Conservation (phyloP, 2,888 invertebrate genomes). For the Diogma glabrata region DNA sequence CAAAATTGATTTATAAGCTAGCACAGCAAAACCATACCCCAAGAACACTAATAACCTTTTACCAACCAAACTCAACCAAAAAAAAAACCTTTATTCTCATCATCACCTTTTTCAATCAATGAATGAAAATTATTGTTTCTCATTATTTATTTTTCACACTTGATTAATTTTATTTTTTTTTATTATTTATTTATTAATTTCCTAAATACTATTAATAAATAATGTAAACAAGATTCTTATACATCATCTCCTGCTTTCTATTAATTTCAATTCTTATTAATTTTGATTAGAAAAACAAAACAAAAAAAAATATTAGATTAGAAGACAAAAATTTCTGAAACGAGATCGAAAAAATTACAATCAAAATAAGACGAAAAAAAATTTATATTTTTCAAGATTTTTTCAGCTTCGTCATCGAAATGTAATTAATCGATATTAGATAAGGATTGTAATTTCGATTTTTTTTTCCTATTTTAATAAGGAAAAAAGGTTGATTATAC, state of each 20-base stretch:
- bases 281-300: background rate
- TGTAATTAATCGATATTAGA: conserved; percentile 9
- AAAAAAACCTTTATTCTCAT: too few species aligned
- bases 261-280: too few species aligned
- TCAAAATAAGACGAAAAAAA: background rate
- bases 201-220: conserved; percentile 9
- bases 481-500: conserved; percentile 7
- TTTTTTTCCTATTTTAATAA: background rate
- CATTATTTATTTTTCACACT: conserved; percentile 9
- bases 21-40: too few species aligned
- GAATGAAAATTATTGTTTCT: conserved; percentile 9
- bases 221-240: conserved; percentile 9
- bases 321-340: conserved; percentile 2
- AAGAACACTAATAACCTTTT: too few species aligned
- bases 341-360: background rate
- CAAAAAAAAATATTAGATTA: conserved; percentile 6
- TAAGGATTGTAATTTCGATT: conserved; percentile 8
- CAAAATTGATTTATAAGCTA: too few species aligned
- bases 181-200: background rate
- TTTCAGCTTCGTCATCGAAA: conserved; percentile 8
- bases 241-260: conserved; percentile 8
- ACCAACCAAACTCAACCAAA: too few species aligned
- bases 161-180: background rate
- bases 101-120: conserved; percentile 9
- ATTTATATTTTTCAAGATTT: too few species aligned